phyloP scores from a whole-genome alignment of 2,888 invertebrate genomes.

The Chymomyza fuscimana region DNA sequence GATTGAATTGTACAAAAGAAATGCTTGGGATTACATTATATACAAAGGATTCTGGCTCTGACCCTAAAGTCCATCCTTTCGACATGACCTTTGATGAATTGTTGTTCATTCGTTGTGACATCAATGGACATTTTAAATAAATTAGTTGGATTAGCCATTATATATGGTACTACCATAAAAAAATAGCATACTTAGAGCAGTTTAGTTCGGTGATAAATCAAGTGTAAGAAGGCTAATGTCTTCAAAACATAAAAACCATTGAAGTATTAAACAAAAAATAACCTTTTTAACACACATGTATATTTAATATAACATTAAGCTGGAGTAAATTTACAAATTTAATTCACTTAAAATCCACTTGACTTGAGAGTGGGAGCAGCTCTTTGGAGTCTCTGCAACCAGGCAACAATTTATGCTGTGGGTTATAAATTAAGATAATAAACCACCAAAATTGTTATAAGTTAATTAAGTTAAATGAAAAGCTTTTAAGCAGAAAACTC shows the following conservation, averaged over 20 bases:
- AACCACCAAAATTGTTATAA: slow-evolving; percentile 70
- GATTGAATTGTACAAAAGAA: slow-evolving; percentile 18
- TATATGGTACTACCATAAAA: slow-evolving; percentile 24
- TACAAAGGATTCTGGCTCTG: slow-evolving; percentile 60
- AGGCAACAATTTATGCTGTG: slow-evolving; percentile 42
- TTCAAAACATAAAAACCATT: neutral
- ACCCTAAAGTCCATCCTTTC: slow-evolving; percentile 54
- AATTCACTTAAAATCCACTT: slow-evolving; percentile 52
- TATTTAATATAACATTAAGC: slow-evolving; percentile 22
- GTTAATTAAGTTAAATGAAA: slow-evolving; percentile 75
- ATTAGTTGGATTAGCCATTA: slow-evolving; percentile 66
- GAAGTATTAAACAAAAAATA: no score
- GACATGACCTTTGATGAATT: slow-evolving; percentile 71
- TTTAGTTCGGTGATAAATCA: neutral
- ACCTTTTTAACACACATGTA: neutral
- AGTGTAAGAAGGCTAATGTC: neutral
- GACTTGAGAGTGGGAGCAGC: slow-evolving; percentile 3
- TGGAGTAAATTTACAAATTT: slow-evolving; percentile 29
- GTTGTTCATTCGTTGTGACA: slow-evolving; percentile 66
- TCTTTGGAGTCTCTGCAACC: neutral
- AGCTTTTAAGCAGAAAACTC: slow-evolving; percentile 63
- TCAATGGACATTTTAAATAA: slow-evolving; percentile 73
- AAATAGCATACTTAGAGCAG: slow-evolving; percentile 1
- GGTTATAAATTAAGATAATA: slow-evolving; percentile 72
- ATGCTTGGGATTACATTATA: slow-evolving; percentile 36